Base-by-base conservation (phyloP, 2,888 invertebrate species). In the Dicyrtoma fusca region DNA sequence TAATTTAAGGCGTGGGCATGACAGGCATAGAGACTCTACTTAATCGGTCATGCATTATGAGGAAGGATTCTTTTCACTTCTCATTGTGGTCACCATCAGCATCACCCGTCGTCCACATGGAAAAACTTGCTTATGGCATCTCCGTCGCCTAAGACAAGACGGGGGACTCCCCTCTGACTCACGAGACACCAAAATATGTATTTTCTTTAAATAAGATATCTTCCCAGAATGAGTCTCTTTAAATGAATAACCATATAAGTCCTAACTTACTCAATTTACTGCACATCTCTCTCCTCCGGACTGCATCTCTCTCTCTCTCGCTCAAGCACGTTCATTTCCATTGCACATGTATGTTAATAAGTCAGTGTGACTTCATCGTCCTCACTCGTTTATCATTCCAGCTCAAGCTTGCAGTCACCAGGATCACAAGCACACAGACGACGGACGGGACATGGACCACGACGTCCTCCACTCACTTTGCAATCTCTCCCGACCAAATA, bases 1-100 rank as follows among this genome's bases (percentile, higher is more conserved):
- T 80, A 79, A 79, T 79, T 79, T 79, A 79, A 80, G 80, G 79
- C 80, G 80, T 80, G 79, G 79, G 77, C 78, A 76, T 79, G 80
- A 80, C 77, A 78, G 70, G 72, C 77, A 76, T 76, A 75, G 72
- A 76, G 76, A 72, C 74, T 71, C 73, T 77, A 73, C 75, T 78
- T 77, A 80, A 80, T 78, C 80, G 77, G 76, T 80, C 76, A 78
- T 76, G 77, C 76, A 79, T 78, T 76, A 71, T 78, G 70, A 61
- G 63, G 69, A 61, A 68, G 68, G 55, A 55, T 73, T 62, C 71
- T 65, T 70, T 74, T 71, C 74, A 74, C 68, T 74, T 71, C 74
- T 26, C 62, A 51, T 70, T 71, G 63, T 63, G 53, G 63, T 71
- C 63, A 26, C 42, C 34, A 59, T 26, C 59, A 59, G 25, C 59